These are phyloP conservation scores for Oophaga sylvatica DNA, from an alignment of 2,797 vertebrate genomes.

Conservation along the genomic window DNA sequence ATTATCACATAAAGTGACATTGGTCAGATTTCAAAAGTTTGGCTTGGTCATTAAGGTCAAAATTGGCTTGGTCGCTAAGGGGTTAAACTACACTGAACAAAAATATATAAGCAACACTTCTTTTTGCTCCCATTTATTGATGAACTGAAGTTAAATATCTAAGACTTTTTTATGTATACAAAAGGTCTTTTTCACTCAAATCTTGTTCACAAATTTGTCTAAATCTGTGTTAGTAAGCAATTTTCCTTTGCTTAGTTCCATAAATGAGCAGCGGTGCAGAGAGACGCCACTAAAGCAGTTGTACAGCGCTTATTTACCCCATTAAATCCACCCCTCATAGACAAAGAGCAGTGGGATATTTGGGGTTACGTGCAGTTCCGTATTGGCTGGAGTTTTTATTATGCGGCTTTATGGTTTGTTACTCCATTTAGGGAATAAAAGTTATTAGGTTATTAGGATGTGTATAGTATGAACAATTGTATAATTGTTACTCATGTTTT, in stretches of 20 bases:
- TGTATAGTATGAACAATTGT: not conserved
- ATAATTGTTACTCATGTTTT: constrained; percentile 52
- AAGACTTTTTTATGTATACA: no score
- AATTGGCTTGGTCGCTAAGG: no score
- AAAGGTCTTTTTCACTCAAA: no score
- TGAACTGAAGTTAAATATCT: no score
- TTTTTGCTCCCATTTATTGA: no score
- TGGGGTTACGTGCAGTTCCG: not conserved
- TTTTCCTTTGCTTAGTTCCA: not conserved
- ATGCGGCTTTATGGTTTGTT: not conserved
- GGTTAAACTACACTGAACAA: no score
- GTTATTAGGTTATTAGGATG: not conserved
- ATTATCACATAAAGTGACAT: no score
- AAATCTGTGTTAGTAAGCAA: no score
- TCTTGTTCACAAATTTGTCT: no score
- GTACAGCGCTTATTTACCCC: not conserved
- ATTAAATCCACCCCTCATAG: not conserved
- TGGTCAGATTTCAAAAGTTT: no score
- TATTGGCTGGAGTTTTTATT: not conserved
- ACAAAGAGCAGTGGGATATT: not conserved
- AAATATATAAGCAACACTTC: no score
- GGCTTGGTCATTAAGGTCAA: no score
- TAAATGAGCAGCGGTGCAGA: not conserved
- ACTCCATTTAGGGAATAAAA: not conserved
- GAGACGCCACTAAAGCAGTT: not conserved